A percentile compares a stretch with the other conserved stretches of the same genome.
Conservation (phyloP, 2,888 invertebrate species). For the Leuctra nigra region DNA sequence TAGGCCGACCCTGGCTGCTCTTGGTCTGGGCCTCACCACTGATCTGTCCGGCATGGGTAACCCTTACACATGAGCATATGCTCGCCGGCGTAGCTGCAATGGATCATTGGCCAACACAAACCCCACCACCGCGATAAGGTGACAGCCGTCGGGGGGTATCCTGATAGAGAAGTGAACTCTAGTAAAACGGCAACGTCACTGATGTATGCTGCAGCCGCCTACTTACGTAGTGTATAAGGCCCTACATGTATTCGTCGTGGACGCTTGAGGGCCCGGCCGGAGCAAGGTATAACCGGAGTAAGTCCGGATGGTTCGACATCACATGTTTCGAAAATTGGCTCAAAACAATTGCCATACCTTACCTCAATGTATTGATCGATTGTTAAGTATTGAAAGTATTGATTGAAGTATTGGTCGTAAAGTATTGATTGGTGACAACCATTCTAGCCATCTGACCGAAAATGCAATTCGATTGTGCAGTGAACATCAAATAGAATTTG, state of each 20-base stretch:
- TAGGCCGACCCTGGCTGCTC: too few species aligned
- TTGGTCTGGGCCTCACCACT: too few species aligned
- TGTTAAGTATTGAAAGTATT: too few species aligned
- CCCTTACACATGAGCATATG: too few species aligned
- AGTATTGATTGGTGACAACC: conserved; percentile 30
- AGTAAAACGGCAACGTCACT: conserved; percentile 24
- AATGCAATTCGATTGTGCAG: conserved; percentile 24
- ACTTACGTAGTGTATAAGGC: conserved; percentile 29
- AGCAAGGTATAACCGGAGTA: conserved; percentile 32
- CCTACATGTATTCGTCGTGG: conserved; percentile 28
- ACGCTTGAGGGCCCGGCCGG: conserved; percentile 26
- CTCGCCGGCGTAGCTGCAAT: too few species aligned
- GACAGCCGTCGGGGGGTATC: too few species aligned
- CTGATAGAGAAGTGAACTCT: conserved; percentile 28
- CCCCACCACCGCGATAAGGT: too few species aligned
- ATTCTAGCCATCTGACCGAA: conserved; percentile 26
- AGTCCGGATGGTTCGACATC: conserved; percentile 36
- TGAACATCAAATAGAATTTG: conserved; percentile 26
- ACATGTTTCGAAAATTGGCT: conserved; percentile 35
- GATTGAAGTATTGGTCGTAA: conserved; percentile 28
- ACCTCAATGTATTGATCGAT: conserved; percentile 23
- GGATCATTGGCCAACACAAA: too few species aligned
- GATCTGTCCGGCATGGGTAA: too few species aligned
- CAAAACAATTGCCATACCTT: conserved; percentile 24
- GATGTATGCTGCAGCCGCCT: conserved; percentile 27